A percentile compares a stretch with the other conserved stretches of the same genome.
Conservation (phyloP, 1,140 invertebrate species). For the Dendroctonus valens region DNA sequence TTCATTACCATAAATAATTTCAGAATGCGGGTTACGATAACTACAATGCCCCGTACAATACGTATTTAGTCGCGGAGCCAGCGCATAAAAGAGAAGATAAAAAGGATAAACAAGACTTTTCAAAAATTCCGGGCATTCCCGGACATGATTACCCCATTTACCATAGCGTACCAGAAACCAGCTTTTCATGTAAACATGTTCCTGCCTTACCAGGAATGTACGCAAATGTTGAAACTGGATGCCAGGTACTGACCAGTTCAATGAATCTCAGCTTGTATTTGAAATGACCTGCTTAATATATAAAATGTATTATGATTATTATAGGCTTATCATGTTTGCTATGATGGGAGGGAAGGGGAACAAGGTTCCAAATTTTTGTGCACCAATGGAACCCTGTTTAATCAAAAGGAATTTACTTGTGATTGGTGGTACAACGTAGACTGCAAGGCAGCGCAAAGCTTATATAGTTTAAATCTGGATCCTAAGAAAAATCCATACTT, state of each 20-base stretch:
- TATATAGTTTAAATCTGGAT: constrained; percentile 72
- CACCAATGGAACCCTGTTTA: constrained; percentile 85
- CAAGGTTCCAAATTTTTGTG: constrained; percentile 81
- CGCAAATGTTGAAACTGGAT: constrained; percentile 81
- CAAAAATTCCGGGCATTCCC: constrained; percentile 72
- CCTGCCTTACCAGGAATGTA: constrained; percentile 80
- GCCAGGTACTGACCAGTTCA: constrained; percentile 61
- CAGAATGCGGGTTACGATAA: constrained; percentile 28
- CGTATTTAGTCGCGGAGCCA: constrained; percentile 26
- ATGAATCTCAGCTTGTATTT: not conserved
- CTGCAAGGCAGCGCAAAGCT: constrained; percentile 64
- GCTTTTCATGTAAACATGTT: constrained; percentile 73
- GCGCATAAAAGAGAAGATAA: constrained; percentile 38
- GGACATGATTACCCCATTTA: constrained; percentile 79
- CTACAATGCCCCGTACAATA: constrained; percentile 4
- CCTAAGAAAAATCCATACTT: constrained; percentile 76
- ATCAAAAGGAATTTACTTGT: constrained; percentile 82
- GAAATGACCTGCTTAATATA: constrained; percentile 8
- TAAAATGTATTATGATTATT: constrained; percentile 1
- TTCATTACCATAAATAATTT: not conserved
- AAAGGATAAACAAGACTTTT: constrained; percentile 71
- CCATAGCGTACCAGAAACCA: constrained; percentile 72
- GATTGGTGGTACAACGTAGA: constrained; percentile 95
- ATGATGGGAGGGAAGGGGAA: constrained; percentile 77
- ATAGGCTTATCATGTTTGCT: constrained; percentile 80